A percentile compares a stretch with the other conserved stretches of the same genome.
Evolutionary conservation across 2,888 invertebrate genomes (phyloP).

Genomic region (Diarsia brunnea): DNA sequence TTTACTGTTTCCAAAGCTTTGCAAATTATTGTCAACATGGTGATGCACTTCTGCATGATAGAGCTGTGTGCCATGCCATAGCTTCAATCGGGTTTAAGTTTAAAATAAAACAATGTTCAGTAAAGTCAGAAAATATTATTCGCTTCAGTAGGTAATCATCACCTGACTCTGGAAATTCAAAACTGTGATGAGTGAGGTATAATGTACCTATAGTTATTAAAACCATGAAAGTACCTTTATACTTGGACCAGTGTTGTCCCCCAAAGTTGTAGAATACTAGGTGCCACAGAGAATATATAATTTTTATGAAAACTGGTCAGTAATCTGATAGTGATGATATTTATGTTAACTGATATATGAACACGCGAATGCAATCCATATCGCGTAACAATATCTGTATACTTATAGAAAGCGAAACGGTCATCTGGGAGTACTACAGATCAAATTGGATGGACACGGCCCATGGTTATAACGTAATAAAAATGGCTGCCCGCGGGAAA

Average conservation of each 20-base stretch:
- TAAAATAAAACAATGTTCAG: not conserved
- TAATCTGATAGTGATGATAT: not conserved
- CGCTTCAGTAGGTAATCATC: not conserved
- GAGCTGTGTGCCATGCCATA: not conserved
- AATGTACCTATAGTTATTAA: too few relatives aligned
- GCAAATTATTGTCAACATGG: not conserved
- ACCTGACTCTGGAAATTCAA: not conserved
- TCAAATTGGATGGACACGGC: slow-evolving; percentile 73
- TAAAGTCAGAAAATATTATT: not conserved
- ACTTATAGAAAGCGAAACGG: slow-evolving; percentile 28
- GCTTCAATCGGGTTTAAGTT: not conserved
- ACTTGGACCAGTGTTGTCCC: not conserved
- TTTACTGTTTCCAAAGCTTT: too few relatives aligned
- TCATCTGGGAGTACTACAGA: slow-evolving; percentile 60
- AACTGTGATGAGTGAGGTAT: too few relatives aligned
- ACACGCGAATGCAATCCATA: slow-evolving; percentile 18
- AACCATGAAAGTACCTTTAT: too few relatives aligned
- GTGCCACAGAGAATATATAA: not conserved
- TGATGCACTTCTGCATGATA: not conserved
- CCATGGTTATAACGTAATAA: slow-evolving; percentile 73
- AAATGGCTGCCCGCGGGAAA: slow-evolving; percentile 80
- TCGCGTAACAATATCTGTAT: slow-evolving; percentile 28
- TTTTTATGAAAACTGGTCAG: not conserved
- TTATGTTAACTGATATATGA: not conserved
- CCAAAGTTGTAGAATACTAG: not conserved